Evolutionary conservation across 2,797 vertebrate species (phyloP).

Genomic region (Enteromius paludinosus): DNA sequence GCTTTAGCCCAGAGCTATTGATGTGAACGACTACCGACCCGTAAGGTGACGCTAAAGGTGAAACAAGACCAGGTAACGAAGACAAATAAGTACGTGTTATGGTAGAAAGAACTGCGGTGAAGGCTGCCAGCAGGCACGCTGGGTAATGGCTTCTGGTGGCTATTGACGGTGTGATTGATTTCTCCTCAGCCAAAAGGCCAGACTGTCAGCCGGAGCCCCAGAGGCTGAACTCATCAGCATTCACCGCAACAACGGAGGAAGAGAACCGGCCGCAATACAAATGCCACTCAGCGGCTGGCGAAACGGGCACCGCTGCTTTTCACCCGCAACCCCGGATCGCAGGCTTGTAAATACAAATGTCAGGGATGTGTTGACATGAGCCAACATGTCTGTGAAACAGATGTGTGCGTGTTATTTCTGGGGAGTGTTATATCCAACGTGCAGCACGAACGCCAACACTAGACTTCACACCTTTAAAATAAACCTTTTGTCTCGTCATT

Average conservation of each 20-base stretch:
- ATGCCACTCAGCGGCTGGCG: conserved; percentile 64
- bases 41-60: conserved; percentile 12
- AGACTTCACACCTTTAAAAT: conserved; percentile 15
- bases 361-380: conserved; percentile 41
- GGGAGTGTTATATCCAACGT: conserved; percentile 25
- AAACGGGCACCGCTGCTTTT: conserved; percentile 27
- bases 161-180: conserved; percentile 80
- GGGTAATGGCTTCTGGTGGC: conserved; percentile 74
- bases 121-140: conserved; percentile 57
- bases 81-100: conserved; percentile 52
- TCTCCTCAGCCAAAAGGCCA: conserved; percentile 73
- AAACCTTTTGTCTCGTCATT: background rate
- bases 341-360: conserved; percentile 70
- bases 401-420: conserved; percentile 22
- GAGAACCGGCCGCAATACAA: conserved; percentile 70
- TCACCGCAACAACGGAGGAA: conserved; percentile 56
- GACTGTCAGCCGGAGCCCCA: conserved; percentile 62
- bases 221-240: conserved; percentile 71
- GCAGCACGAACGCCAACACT: conserved; percentile 17
- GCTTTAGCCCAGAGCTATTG: conserved; percentile 28
- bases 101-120: conserved; percentile 37
- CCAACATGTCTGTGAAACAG: conserved; percentile 35
- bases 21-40: conserved; percentile 2
- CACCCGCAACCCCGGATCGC: conserved; percentile 64
- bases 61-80: conserved; percentile 48